phyloP scores from a whole-genome alignment of 2,888 invertebrate genomes.

The Mesorhabditis sp. region DNA sequence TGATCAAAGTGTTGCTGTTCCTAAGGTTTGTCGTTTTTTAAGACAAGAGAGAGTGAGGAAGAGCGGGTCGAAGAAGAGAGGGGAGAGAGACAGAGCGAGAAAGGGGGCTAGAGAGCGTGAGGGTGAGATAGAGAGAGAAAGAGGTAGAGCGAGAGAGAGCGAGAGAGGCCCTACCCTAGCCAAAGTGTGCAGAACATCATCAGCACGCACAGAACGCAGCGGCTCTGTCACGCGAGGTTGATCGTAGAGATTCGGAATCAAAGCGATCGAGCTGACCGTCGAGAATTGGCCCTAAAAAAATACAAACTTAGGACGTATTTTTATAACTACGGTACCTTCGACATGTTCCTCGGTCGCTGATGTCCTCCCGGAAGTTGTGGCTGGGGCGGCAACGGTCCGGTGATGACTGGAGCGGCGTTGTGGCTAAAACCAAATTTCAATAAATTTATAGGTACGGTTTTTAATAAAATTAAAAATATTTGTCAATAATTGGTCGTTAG shows the following conservation, averaged over 20 bases:
- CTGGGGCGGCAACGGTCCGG: background rate
- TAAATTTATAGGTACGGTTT: background rate
- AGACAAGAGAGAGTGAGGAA: no score
- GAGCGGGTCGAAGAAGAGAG: no score
- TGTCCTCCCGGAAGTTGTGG: background rate
- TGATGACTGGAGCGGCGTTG: background rate
- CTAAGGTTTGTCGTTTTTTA: no score
- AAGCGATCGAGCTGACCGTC: background rate
- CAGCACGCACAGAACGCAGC: background rate
- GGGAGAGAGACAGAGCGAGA: no score
- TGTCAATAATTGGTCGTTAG: no score
- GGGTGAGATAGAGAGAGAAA: no score
- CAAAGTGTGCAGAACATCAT: background rate
- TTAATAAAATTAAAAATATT: background rate
- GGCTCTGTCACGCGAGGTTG: background rate
- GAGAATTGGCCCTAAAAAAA: background rate
- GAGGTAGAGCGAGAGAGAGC: no score
- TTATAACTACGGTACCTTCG: background rate
- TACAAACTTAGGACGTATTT: background rate
- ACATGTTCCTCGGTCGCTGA: background rate
- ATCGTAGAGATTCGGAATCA: slow-evolving; percentile 6
- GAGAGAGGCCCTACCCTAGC: background rate
- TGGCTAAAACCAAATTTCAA: background rate
- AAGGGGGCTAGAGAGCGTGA: no score
- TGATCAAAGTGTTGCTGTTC: no score